A percentile compares a stretch with the other conserved stretches of the same genome.
phyloP scores from a whole-genome alignment of 2,113 vertebrate species.

The Pongo pygmaeus region DNA sequence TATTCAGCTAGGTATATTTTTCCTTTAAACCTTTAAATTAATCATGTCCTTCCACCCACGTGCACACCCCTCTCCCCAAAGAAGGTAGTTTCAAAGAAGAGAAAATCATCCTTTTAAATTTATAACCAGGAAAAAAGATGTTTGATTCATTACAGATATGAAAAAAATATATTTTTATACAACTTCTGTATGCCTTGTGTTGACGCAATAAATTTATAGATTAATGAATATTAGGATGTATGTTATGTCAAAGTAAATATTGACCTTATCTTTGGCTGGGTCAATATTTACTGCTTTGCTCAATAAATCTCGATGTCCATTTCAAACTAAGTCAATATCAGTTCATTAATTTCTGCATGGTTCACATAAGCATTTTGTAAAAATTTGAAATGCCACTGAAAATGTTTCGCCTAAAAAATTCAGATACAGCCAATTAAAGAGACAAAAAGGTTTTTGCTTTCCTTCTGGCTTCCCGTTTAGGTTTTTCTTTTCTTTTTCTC shows the following conservation, averaged over 20 bases:
- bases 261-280: slow-evolving; percentile 61
- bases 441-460: background rate
- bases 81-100: slow-evolving; percentile 17
- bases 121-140: slow-evolving; percentile 37
- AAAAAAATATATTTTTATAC: slow-evolving; percentile 63
- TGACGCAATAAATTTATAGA: slow-evolving; percentile 50
- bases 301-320: slow-evolving; percentile 74
- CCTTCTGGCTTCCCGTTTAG: background rate
- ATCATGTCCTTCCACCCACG: background rate
- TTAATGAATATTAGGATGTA: slow-evolving; percentile 70
- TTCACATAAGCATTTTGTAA: slow-evolving; percentile 68
- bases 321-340: slow-evolving; percentile 69
- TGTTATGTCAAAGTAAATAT: slow-evolving; percentile 71
- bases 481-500: background rate
- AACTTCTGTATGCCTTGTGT: slow-evolving; percentile 22
- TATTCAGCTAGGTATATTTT: background rate
- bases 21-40: slow-evolving; percentile 4
- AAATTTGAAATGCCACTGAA: slow-evolving; percentile 51
- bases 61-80: background rate
- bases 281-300: slow-evolving; percentile 74
- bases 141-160: slow-evolving; percentile 46
- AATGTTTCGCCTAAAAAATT: slow-evolving; percentile 52
- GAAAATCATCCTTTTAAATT: slow-evolving; percentile 42
- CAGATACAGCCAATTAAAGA: slow-evolving; percentile 24
- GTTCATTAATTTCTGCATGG: slow-evolving; percentile 71